These are phyloP conservation scores for Shinisaurus crocodilurus DNA, from an alignment of 2,113 vertebrate genomes.

Conservation along the genomic window DNA sequence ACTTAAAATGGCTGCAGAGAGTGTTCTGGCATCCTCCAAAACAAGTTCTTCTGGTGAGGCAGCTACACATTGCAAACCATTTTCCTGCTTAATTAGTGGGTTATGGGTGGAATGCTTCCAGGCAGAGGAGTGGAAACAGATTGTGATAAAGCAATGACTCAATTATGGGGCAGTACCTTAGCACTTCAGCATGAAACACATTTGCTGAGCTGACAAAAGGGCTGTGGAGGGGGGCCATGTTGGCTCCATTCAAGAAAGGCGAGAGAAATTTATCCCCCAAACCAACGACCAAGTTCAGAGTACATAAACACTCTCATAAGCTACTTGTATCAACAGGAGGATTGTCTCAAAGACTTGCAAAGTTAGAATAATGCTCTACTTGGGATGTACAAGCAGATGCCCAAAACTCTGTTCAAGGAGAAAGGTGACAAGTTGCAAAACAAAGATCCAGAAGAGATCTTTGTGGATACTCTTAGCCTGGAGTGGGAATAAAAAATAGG, in stretches of 20 bases:
- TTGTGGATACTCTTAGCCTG: not conserved
- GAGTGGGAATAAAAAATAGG: not conserved
- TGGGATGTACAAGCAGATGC: not conserved
- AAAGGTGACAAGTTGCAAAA: not conserved
- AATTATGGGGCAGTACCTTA: conserved; percentile 67
- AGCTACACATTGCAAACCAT: conserved; percentile 74
- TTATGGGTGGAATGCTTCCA: conserved; percentile 75
- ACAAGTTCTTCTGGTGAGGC: conserved; percentile 71
- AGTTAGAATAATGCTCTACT: not conserved
- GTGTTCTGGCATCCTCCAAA: conserved; percentile 72
- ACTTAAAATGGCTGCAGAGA: conserved; percentile 67
- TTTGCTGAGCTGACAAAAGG: conserved; percentile 56
- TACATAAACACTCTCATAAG: conserved; percentile 40
- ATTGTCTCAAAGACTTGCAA: not conserved
- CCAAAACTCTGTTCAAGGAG: not conserved
- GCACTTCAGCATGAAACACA: conserved; percentile 42
- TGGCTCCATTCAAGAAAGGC: conserved; percentile 43
- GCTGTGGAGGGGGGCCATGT: not conserved
- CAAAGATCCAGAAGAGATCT: not conserved
- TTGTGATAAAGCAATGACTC: conserved; percentile 70
- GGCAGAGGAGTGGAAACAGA: conserved; percentile 75
- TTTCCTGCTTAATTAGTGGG: conserved; percentile 79
- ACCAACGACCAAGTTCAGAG: conserved; percentile 1
- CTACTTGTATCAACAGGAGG: not conserved
- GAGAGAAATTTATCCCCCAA: conserved; percentile 8